These are phyloP conservation scores for Hymenopus coronatus DNA, from an alignment of 2,888 invertebrate species.

Conservation along the genomic window DNA sequence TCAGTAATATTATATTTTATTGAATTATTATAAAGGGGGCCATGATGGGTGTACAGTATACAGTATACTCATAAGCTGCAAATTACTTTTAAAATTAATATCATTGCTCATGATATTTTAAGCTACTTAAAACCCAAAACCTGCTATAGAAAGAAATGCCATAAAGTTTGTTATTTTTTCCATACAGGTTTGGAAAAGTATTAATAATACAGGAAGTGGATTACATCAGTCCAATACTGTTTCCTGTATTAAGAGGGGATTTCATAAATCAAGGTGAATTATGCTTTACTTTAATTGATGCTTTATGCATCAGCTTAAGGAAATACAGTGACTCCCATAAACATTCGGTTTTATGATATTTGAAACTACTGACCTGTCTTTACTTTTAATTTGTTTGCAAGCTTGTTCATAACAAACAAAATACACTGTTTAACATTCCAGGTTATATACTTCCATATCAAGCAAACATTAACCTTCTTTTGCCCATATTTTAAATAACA, in stretches of 20 bases:
- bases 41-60: background rate
- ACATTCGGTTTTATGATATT: no score
- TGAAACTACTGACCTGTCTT: no score
- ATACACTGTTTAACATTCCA: no score
- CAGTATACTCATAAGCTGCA: background rate
- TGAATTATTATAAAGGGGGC: no score
- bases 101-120: background rate
- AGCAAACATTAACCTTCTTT: no score
- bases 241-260: constrained; percentile 62
- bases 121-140: background rate
- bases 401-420: no score
- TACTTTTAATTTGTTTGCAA: no score
- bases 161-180: constrained; percentile 30
- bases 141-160: background rate
- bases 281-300: background rate
- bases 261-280: constrained; percentile 54
- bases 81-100: background rate
- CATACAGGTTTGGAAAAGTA: constrained; percentile 79
- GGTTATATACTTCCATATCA: no score
- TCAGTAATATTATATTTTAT: background rate
- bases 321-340: no score
- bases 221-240: constrained; percentile 58
- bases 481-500: no score
- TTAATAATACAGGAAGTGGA: constrained; percentile 80
- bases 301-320: background rate